phyloP scores from a whole-genome alignment of 1,140 invertebrate genomes.

The Octopus sinensis region DNA sequence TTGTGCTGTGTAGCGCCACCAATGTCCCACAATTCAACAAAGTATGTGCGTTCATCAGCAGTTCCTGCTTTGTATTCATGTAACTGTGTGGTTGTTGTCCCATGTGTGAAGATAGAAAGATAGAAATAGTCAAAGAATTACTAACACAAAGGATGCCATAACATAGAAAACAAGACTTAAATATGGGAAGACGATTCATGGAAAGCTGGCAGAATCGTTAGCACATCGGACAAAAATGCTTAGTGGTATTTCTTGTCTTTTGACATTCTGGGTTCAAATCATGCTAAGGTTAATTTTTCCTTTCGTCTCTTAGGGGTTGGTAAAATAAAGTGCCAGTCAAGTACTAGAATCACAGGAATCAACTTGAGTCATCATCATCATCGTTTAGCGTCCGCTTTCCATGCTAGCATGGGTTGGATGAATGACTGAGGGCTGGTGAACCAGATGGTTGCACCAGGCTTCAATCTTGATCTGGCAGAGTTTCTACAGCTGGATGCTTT shows the following conservation, averaged over 20 bases:
- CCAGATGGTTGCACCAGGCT: no score
- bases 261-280: no score
- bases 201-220: neutral
- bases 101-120: neutral
- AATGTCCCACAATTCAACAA: slow-evolving; percentile 93
- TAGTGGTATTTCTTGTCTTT: neutral
- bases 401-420: no score
- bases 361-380: no score
- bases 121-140: neutral
- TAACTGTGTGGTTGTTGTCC: slow-evolving; percentile 58
- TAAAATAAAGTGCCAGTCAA: no score
- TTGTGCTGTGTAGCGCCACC: slow-evolving; percentile 89
- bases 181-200: neutral
- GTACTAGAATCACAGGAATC: no score
- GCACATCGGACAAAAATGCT: neutral
- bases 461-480: no score
- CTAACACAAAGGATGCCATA: slow-evolving; percentile 6
- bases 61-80: slow-evolving; percentile 96
- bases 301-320: no score
- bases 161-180: neutral
- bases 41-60: slow-evolving; percentile 80
- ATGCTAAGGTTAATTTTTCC: no score
- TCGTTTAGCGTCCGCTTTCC: no score
- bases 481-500: no score
- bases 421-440: no score